Conservation (phyloP, 2,113 vertebrate genomes). For the Colossoma macropomum region DNA sequence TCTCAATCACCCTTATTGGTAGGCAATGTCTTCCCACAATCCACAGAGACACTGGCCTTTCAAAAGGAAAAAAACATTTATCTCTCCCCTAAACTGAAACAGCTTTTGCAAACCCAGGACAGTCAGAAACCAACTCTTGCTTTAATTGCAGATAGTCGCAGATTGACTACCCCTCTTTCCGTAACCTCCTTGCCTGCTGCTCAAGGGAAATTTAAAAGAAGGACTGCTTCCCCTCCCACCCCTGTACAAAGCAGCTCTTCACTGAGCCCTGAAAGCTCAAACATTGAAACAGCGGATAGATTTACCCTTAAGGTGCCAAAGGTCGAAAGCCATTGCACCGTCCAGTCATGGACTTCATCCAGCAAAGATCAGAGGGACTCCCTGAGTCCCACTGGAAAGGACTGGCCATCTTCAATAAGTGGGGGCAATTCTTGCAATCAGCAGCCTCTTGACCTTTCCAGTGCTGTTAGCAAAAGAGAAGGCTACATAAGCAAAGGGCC, state of each 20-base stretch:
- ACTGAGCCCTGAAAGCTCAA: slow-evolving; percentile 80
- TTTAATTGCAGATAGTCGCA: slow-evolving; percentile 81
- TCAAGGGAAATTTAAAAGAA: slow-evolving; percentile 89
- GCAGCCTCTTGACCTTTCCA: slow-evolving; percentile 94
- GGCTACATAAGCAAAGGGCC: slow-evolving; percentile 74
- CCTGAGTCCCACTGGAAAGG: slow-evolving; percentile 79
- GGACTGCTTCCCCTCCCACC: slow-evolving; percentile 92
- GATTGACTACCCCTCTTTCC: slow-evolving; percentile 80
- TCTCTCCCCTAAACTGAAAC: slow-evolving; percentile 95
- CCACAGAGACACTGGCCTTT: slow-evolving; percentile 79
- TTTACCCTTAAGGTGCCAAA: slow-evolving; percentile 90
- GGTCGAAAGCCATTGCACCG: slow-evolving; percentile 82
- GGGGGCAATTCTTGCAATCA: slow-evolving; percentile 95
- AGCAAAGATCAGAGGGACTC: slow-evolving; percentile 85
- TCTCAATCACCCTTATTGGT: slow-evolving; percentile 81
- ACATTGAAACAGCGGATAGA: slow-evolving; percentile 66
- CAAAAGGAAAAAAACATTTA: slow-evolving; percentile 91
- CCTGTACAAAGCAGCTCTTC: slow-evolving; percentile 89
- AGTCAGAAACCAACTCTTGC: slow-evolving; percentile 79
- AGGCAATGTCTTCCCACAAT: slow-evolving; percentile 73
- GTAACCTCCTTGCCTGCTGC: slow-evolving; percentile 77
- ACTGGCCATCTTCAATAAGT: slow-evolving; percentile 76
- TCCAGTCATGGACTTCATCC: slow-evolving; percentile 80
- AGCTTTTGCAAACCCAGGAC: slow-evolving; percentile 95
- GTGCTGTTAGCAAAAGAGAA: slow-evolving; percentile 79